Conservation (phyloP, 2,888 invertebrate genomes). For the Macropis europaea region DNA sequence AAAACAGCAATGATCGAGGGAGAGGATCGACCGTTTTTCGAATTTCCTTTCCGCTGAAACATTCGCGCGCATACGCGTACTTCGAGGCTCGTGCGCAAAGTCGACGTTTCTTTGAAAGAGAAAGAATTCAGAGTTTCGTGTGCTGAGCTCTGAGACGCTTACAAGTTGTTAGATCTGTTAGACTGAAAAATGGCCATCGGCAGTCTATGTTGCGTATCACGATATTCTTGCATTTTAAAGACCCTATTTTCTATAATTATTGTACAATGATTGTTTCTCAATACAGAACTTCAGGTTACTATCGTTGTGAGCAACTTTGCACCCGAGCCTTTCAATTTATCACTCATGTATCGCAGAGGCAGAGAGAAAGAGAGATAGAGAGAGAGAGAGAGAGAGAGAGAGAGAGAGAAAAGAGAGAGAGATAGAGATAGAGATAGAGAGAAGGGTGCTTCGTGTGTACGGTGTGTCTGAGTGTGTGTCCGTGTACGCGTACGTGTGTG, state of each 20-base stretch:
- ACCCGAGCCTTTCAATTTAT: constrained; percentile 12
- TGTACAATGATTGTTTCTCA: too few species aligned
- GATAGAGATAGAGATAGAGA: constrained; percentile 9
- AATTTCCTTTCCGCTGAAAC: not conserved
- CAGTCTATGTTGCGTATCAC: too few species aligned
- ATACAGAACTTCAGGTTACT: not conserved
- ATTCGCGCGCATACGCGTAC: not conserved
- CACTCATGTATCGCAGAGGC: constrained; percentile 13
- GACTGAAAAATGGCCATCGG: too few species aligned
- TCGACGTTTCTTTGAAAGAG: too few species aligned
- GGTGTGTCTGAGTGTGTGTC: not conserved
- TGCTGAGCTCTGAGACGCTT: too few species aligned
- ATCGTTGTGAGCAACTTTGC: not conserved
- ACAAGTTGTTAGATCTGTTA: too few species aligned
- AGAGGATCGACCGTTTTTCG: not conserved
- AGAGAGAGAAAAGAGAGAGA: constrained; percentile 13
- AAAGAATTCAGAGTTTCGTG: too few species aligned
- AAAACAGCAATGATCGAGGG: not conserved
- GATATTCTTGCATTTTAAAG: too few species aligned
- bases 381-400: not conserved
- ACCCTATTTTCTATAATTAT: too few species aligned
- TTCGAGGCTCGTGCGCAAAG: too few species aligned
- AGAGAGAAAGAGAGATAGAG: not conserved
- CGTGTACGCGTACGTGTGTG: constrained; percentile 26
- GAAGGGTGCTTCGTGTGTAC: not conserved